Conservation (phyloP, 1,140 invertebrate genomes). For the Pseudomyrmex concolor region DNA sequence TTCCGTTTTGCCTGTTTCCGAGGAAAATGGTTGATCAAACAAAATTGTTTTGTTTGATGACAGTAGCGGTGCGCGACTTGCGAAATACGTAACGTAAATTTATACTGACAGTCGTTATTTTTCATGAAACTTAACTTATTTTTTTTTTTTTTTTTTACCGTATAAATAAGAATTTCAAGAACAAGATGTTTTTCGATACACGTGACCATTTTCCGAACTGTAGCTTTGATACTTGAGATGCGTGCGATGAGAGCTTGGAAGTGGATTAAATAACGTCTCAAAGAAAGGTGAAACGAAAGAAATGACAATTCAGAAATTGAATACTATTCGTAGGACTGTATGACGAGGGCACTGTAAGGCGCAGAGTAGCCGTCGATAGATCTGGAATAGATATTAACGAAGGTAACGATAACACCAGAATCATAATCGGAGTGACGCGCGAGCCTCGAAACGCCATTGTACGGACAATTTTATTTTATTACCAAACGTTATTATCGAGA, state of each 20-base stretch:
- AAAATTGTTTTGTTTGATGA: not conserved
- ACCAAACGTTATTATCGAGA: not conserved
- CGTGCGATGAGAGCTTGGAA: slow-evolving; percentile 30
- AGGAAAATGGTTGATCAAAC: slow-evolving; percentile 36
- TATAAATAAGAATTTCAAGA: too few species aligned
- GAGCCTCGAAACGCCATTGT: slow-evolving; percentile 59
- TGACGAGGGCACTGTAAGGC: slow-evolving; percentile 81
- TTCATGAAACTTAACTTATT: not conserved
- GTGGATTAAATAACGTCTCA: slow-evolving; percentile 57
- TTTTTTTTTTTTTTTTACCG: too few species aligned
- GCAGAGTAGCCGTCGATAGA: slow-evolving; percentile 82
- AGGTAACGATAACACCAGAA: slow-evolving; percentile 75
- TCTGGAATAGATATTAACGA: slow-evolving; percentile 82
- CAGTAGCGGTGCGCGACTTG: too few species aligned
- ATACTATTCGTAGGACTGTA: slow-evolving; percentile 80
- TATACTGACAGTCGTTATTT: slow-evolving; percentile 3
- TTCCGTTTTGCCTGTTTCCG: slow-evolving; percentile 64
- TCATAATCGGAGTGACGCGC: slow-evolving; percentile 65
- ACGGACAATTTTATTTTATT: not conserved
- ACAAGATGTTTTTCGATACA: too few species aligned
- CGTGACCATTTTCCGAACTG: slow-evolving; percentile 42
- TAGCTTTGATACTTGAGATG: slow-evolving; percentile 45
- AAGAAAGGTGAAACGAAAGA: slow-evolving; percentile 72
- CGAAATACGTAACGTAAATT: not conserved
- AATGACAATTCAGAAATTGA: slow-evolving; percentile 73